Conservation (phyloP, 2,113 vertebrate species). For the Prochilodus magdalenae region DNA sequence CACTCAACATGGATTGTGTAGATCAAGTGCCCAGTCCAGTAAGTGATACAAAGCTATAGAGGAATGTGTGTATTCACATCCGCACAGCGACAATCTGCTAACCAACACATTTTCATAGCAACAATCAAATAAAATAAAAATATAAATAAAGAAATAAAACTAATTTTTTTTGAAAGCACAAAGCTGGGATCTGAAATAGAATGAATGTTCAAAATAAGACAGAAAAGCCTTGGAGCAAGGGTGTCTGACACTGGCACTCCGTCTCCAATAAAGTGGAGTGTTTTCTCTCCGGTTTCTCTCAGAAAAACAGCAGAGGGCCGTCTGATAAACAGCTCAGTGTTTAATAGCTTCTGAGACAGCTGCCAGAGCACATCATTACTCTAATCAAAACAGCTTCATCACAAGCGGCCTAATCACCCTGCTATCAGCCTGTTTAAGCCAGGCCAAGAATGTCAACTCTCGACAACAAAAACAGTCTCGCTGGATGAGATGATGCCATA, state of each 20-base stretch:
- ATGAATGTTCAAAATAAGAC: background rate
- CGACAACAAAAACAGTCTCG: constrained; percentile 28
- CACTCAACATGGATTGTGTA: background rate
- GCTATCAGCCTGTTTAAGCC: constrained; percentile 30
- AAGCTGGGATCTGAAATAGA: background rate
- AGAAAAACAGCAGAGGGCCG: constrained; percentile 8
- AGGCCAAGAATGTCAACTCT: background rate
- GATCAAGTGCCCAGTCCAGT: background rate
- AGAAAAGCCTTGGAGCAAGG: background rate
- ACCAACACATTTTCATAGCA: background rate
- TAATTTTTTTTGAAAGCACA: background rate
- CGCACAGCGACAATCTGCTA: background rate
- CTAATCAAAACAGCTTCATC: constrained; percentile 41
- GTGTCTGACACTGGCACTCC: constrained; percentile 2
- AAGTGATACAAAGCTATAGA: background rate
- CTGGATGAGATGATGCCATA: constrained; percentile 32
- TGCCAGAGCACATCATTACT: constrained; percentile 34
- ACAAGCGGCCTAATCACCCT: constrained; percentile 30
- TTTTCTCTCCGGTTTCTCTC: constrained; percentile 25
- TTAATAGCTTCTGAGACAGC: constrained; percentile 46
- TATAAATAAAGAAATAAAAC: too few relatives aligned
- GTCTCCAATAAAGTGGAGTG: constrained; percentile 32
- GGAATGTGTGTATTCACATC: background rate
- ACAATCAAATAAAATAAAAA: too few relatives aligned
- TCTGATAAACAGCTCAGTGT: constrained; percentile 38